Base-by-base conservation (phyloP, 2,888 invertebrate species). In the Pollenia angustigena region DNA sequence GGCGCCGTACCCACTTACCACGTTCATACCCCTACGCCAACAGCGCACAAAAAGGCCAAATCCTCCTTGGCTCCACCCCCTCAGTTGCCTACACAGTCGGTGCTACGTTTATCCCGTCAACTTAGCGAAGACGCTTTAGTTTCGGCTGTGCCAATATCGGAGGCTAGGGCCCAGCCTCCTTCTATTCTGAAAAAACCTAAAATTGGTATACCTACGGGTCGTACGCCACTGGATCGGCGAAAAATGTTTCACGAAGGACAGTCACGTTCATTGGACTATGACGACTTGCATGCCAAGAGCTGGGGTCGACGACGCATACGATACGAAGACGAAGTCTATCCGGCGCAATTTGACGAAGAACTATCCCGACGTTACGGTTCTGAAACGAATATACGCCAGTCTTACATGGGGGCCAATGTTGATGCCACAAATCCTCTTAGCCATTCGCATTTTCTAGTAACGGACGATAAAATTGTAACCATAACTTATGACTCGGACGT, bases 401-500 rank as follows among this genome's bases (percentile, higher is more conserved):
- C 93, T 9, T 91, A 92, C 62, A 91, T 93, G 91, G 93, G 93
- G 50, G 92, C 93, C 66, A 90, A 90, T 80, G 91, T 93, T 42
- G 91, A 93, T 86, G 90, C 90, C n/a, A 82, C 85, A 46, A 90
- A 93, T 90, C 93, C 94, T n/a, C 85, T 93, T 8, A 93, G 93
- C 79, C 93, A 93, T 81, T 93, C 93, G 46, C 94, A 94, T 89
- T 94, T 93, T 44, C 90, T 94, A 32, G 93, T 93, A 23, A 93
- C 93, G 11, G 93, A 94, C 71, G 93, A 93, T 88, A 92, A 93
- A 88, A 93, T 93, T 64, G 92, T 93, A 40, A 93, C 93, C 80
- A 93, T 94, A 58, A 93, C 93, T 56, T 94, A 94, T 56, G 94
- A 94, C 89, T 93, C 94, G 7, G 94, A 94, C 88, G 93, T 92